Evolutionary conservation across 2,113 vertebrate genomes (phyloP), one percentile per base, ranked within the genome.

Genomic region (Bujurquina vittata): DNA sequence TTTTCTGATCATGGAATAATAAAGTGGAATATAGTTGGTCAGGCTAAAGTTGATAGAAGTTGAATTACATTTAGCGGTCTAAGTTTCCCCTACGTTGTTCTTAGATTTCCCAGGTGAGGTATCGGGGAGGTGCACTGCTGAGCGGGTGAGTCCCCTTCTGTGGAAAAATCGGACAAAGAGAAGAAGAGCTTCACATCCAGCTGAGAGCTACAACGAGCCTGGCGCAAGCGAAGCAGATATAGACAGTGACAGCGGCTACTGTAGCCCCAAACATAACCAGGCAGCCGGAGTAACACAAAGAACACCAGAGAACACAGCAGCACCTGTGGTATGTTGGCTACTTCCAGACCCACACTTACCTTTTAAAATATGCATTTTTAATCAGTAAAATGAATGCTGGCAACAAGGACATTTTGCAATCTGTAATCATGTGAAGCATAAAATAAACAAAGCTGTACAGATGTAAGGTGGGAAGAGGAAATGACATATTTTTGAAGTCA

Each of bases 231-330:
- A 99, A 94, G 98, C 97, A 0, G 98, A 99, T 83, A 98, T 99
- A 20, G 98, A 99, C 95, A 99, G 98, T 4, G 98, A 99, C 83
- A 99, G 98, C 26, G 98, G 98, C 29, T 99, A 99, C 65, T 99
- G 98, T 77, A 99, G 98, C 83, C 98, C 98, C 43, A 98, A 98
- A 83, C 97, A 99, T 91, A 97, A 95, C 95, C 98, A 98, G 91
- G 95, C 94, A 2, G 76, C 84, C 0, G 92, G 91, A 74, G 22
- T 35, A 46, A 35, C 94, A 58, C 91, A 95, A 5, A 95, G 96
- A 76, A 91, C 92, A 22, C 49, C 94, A 8, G 97, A 97, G 26
- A 89, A 95, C n/a, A 15, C 90, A 3, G 78, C 93, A 7, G 63
- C 88, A 46, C 33, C 94, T 3, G n/a, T 80, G 86, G 95, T 96